Evolutionary conservation across 2,888 invertebrate species (phyloP).

Genomic region (Mesorhabditis belari): DNA sequence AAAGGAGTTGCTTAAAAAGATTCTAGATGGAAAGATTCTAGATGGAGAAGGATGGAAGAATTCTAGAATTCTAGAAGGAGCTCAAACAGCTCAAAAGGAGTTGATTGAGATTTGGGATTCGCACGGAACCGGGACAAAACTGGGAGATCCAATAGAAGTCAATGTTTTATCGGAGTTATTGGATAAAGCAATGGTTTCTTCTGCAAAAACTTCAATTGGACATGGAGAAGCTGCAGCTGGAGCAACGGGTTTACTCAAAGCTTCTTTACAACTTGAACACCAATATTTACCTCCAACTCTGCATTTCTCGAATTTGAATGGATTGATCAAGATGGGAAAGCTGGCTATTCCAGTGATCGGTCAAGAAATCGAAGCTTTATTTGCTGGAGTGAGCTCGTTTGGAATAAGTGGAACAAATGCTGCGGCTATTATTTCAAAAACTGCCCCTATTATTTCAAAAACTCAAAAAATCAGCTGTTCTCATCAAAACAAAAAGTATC

Average conservation of each 20-base stretch:
- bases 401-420: constrained; percentile 51
- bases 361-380: constrained; percentile 19
- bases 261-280: constrained; percentile 28
- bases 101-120: constrained; percentile 47
- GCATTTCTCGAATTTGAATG: constrained; percentile 41
- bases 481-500: neutral
- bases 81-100: neutral
- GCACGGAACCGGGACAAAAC: constrained; percentile 52
- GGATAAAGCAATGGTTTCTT: constrained; percentile 17
- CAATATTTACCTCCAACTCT: constrained; percentile 35
- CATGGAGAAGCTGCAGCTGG: constrained; percentile 50
- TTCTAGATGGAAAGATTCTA: constrained; percentile 10
- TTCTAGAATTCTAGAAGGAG: neutral
- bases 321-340: constrained; percentile 29
- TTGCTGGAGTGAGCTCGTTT: constrained; percentile 45
- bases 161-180: constrained; percentile 35
- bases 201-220: constrained; percentile 44
- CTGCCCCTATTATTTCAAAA: no score
- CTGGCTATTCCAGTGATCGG: constrained; percentile 33
- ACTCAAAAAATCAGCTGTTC: neutral
- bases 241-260: constrained; percentile 42
- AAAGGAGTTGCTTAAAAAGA: constrained; percentile 28
- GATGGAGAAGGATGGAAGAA: constrained; percentile 11
- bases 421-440: constrained; percentile 25
- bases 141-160: constrained; percentile 53